Conservation (phyloP, 2,797 vertebrate species). For the Rhincodon typus region DNA sequence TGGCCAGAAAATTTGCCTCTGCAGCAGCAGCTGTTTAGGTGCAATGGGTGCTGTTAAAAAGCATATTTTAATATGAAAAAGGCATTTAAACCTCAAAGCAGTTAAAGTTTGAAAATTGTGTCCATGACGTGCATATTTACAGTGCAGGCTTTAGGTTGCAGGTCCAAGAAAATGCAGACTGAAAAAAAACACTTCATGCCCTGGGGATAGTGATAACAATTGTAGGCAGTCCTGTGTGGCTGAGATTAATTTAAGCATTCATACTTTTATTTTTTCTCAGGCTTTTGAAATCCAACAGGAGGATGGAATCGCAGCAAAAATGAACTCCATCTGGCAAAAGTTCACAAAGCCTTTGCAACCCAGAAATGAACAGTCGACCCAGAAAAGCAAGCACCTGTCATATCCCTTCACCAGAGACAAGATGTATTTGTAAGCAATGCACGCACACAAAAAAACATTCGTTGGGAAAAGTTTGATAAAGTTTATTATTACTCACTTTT, state of each 20-base stretch:
- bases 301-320: conserved; percentile 63
- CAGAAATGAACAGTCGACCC: conserved; percentile 63
- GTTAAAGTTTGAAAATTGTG: too few relatives aligned
- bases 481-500: background rate
- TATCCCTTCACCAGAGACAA: conserved; percentile 91
- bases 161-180: too few relatives aligned
- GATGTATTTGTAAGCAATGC: conserved; percentile 80
- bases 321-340: conserved; percentile 64
- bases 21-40: too few relatives aligned
- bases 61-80: too few relatives aligned
- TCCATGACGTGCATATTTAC: too few relatives aligned
- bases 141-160: too few relatives aligned
- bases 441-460: background rate
- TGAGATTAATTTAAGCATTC: background rate
- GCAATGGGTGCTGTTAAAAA: too few relatives aligned
- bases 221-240: background rate
- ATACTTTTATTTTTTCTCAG: conserved; percentile 52
- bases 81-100: too few relatives aligned
- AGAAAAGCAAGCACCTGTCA: conserved; percentile 73
- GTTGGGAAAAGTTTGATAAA: background rate
- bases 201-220: background rate
- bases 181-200: background rate
- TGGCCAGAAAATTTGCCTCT: background rate
- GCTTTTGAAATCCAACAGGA: conserved; percentile 78
- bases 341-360: conserved; percentile 78